Evolutionary conservation across 2,888 invertebrate species (phyloP).

Genomic region (Tetramorium bicarinatum): DNA sequence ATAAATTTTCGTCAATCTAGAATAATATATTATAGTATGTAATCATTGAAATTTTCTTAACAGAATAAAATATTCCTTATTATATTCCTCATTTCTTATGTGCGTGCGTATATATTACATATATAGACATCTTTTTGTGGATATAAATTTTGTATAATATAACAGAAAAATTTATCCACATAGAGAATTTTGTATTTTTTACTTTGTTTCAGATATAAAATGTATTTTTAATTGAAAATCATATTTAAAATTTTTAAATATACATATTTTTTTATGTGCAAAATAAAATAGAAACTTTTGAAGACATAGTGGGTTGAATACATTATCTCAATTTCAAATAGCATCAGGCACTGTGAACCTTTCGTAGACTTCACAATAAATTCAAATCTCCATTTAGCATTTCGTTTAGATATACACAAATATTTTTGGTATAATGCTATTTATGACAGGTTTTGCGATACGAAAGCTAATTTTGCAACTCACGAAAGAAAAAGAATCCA

Average conservation of each 20-base stretch:
- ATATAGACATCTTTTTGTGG: neutral
- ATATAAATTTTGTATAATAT: slow-evolving; percentile 5
- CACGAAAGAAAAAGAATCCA: slow-evolving; percentile 71
- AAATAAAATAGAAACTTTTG: slow-evolving; percentile 58
- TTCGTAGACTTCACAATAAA: slow-evolving; percentile 71
- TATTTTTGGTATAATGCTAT: slow-evolving; percentile 17
- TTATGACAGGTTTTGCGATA: slow-evolving; percentile 33
- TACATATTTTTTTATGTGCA: slow-evolving; percentile 19
- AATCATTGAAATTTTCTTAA: neutral
- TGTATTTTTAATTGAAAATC: slow-evolving; percentile 3
- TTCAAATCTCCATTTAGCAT: slow-evolving; percentile 52
- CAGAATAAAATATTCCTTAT: no score
- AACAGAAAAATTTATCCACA: neutral
- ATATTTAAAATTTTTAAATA: neutral
- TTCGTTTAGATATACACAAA: slow-evolving; percentile 49
- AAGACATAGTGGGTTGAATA: slow-evolving; percentile 71
- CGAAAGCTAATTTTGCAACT: slow-evolving; percentile 44
- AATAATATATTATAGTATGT: neutral
- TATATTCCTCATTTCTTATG: neutral
- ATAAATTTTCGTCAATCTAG: no score
- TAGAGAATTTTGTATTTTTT: slow-evolving; percentile 1
- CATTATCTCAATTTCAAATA: slow-evolving; percentile 68
- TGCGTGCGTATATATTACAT: neutral
- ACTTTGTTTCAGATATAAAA: neutral
- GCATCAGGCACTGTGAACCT: slow-evolving; percentile 81